phyloP scores from a whole-genome alignment of 2,888 invertebrate genomes.

The Cerastis leucographa region DNA sequence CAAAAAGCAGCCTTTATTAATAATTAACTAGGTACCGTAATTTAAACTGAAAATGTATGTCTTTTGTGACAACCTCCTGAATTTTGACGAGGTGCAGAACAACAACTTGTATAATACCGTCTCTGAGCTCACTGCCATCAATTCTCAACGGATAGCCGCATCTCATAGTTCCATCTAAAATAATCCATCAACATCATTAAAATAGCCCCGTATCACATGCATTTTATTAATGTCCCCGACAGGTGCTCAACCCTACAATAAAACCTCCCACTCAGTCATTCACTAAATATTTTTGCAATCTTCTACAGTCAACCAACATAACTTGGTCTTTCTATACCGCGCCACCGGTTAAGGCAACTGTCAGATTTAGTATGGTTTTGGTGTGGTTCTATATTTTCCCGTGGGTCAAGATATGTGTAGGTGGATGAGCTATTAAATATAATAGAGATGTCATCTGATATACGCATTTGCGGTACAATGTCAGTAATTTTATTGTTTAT shows the following conservation, averaged over 20 bases:
- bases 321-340: not conserved
- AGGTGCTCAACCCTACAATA: slow-evolving; percentile 42
- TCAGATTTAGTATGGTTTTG: not conserved
- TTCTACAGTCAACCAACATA: slow-evolving; percentile 1
- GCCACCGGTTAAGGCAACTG: not conserved
- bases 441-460: slow-evolving; percentile 51
- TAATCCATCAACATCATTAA: slow-evolving; percentile 26
- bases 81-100: too few species aligned
- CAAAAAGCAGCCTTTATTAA: too few species aligned
- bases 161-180: not conserved
- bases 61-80: too few species aligned
- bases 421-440: slow-evolving; percentile 24
- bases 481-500: slow-evolving; percentile 48
- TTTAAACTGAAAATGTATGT: too few species aligned
- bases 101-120: too few species aligned
- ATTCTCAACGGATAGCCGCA: not conserved
- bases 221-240: slow-evolving; percentile 27
- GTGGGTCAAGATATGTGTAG: not conserved
- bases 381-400: not conserved
- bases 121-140: slow-evolving; percentile 3
- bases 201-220: slow-evolving; percentile 30
- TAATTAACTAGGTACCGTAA: too few species aligned
- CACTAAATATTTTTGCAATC: slow-evolving; percentile 46
- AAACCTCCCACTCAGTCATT: slow-evolving; percentile 35
- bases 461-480: slow-evolving; percentile 21